Base-by-base conservation (phyloP, 1,140 invertebrate genomes). In the Mactra quadrangularis region DNA sequence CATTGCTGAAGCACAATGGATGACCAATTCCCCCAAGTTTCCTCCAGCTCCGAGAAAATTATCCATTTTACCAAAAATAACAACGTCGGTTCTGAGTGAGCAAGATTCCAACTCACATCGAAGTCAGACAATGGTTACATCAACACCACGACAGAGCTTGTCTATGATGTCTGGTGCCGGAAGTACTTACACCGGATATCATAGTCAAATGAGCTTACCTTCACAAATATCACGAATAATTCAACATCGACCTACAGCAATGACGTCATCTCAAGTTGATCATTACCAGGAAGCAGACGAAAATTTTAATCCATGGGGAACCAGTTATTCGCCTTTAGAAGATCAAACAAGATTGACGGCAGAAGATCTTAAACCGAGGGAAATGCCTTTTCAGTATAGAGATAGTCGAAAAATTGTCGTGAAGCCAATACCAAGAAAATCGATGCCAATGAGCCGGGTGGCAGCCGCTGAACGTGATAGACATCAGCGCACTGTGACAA, bases 271-370 rank as follows among this genome's bases (percentile, higher is more conserved):
- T n/a, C 57, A 57, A 6, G 22, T 64, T 52, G 75, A 78, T 11
- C 41, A 33, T 41, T 31, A 55, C 22, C 19, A 22, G 4, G 27
- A 64, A 6, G 64, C 22, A 29, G 62, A 81, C 38, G 62, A 25
- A 9, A 82, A 74, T 29, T 82, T 50, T 59, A 82, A 82, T 53
- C 57, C 79, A 29, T 82, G 79, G 79, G 79, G 79, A 75, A 74
- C 79, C 59, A 82, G 59, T 45, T 45, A 64, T 25, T 72, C 59
- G 3, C 68, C 79, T 45, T 31, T 82, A 0, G 79, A 82, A 0
- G 79, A 82, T 15, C 55, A 74, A 35, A 82, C 79, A 19, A 45
- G 38, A 52, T 47, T 82, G 0, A 82, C 79, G 0, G n/a, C 59
- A 22, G 70, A 82, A 11, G 79, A 82, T 66, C 27, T 74, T 59